Percentiles rank a stretch among this genome's conserved stretches.
These are phyloP conservation scores for Halictus rubicundus DNA, from an alignment of 1,140 invertebrate species.

Conservation along the genomic window DNA sequence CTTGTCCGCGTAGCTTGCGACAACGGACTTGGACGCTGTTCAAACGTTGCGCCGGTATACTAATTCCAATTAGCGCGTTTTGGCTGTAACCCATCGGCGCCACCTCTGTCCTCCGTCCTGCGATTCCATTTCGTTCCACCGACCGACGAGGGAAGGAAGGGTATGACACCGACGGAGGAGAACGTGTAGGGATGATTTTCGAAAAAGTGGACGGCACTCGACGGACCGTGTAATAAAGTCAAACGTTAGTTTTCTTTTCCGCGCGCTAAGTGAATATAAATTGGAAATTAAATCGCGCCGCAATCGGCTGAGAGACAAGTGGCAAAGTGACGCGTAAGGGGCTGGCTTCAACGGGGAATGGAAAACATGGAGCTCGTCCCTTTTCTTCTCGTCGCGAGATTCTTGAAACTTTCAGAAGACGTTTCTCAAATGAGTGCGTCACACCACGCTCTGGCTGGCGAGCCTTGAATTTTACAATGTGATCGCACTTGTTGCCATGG, in stretches of 20 bases:
- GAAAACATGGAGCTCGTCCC: too few species aligned
- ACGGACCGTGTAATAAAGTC: slow-evolving; percentile 4
- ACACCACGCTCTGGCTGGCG: too few species aligned
- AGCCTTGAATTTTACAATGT: too few species aligned
- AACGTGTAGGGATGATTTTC: background rate
- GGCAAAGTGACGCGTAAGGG: too few species aligned
- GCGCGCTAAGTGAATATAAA: slow-evolving; percentile 35
- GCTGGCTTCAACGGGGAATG: too few species aligned
- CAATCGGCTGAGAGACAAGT: slow-evolving; percentile 11
- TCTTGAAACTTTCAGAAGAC: too few species aligned
- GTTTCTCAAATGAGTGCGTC: too few species aligned
- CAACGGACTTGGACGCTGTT: slow-evolving; percentile 49
- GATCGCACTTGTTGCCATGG: too few species aligned
- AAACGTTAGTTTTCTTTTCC: background rate
- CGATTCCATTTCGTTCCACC: background rate
- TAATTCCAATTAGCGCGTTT: slow-evolving; percentile 59
- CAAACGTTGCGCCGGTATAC: slow-evolving; percentile 54
- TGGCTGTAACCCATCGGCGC: slow-evolving; percentile 8
- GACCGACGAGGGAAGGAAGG: too few species aligned
- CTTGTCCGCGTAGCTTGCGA: background rate
- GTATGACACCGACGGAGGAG: too few species aligned
- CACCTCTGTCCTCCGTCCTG: too few species aligned
- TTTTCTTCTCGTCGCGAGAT: too few species aligned
- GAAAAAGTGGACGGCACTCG: background rate
- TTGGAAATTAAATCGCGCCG: slow-evolving; percentile 35